These are phyloP conservation scores for Pedionomus torquatus DNA, from an alignment of 2,113 vertebrate genomes.

Conservation along the genomic window DNA sequence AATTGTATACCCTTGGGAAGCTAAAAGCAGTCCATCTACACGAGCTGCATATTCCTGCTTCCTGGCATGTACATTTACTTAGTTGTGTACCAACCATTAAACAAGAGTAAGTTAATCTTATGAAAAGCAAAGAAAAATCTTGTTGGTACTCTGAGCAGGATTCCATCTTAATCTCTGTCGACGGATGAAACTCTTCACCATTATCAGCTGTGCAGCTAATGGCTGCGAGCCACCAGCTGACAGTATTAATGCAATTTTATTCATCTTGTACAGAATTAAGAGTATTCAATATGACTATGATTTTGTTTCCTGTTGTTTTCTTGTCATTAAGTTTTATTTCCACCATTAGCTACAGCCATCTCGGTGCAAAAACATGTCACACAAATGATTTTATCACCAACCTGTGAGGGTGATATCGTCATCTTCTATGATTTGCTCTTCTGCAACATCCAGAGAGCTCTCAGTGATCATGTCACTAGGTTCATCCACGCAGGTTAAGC, in stretches of 20 bases:
- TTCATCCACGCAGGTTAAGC: slow-evolving; percentile 85
- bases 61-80: not conserved
- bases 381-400: slow-evolving; percentile 20
- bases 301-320: not conserved
- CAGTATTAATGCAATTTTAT: not conserved
- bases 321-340: not conserved
- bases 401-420: slow-evolving; percentile 84
- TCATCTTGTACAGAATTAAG: not conserved
- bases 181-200: not conserved
- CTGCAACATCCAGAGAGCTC: slow-evolving; percentile 81
- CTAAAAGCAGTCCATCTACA: not conserved
- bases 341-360: not conserved
- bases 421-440: slow-evolving; percentile 84
- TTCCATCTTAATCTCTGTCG: not conserved
- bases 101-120: not conserved
- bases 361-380: not conserved
- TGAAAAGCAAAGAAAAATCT: not conserved
- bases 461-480: slow-evolving; percentile 82
- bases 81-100: not conserved
- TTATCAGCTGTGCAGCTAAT: not conserved
- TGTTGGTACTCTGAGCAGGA: not conserved
- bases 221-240: not conserved
- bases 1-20: not conserved
- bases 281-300: not conserved
- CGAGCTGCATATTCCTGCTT: not conserved